Evolutionary conservation across 2,797 vertebrate species (phyloP).

Genomic region (Calcarius lapponicus): DNA sequence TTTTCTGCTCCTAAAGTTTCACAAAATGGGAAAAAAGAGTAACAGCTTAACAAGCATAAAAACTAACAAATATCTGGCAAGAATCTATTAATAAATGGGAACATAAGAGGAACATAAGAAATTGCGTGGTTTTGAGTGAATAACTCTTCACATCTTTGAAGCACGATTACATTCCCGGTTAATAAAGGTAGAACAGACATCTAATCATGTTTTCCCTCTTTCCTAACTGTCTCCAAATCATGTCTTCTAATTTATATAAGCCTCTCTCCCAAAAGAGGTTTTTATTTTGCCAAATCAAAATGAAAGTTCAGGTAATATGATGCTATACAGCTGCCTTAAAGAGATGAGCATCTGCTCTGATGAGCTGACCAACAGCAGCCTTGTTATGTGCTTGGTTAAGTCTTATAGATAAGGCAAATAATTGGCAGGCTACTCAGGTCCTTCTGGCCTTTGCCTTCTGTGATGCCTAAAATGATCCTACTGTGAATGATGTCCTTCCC

Average conservation of each 20-base stretch:
- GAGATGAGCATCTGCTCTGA: background rate
- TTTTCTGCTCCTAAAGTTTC: background rate
- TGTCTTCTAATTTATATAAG: background rate
- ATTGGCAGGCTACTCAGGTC: background rate
- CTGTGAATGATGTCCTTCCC: background rate
- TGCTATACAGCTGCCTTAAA: background rate
- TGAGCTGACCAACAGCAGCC: background rate
- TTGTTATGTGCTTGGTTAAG: background rate
- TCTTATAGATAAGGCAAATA: background rate
- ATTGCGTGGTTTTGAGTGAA: background rate
- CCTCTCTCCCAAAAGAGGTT: background rate
- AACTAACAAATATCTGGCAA: background rate
- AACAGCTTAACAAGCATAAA: background rate
- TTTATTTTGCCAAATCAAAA: background rate
- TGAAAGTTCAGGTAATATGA: background rate
- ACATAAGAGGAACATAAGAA: background rate
- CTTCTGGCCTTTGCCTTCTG: background rate
- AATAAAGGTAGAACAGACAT: background rate
- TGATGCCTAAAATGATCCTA: background rate
- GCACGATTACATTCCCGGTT: background rate
- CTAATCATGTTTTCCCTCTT: background rate
- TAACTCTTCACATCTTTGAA: background rate
- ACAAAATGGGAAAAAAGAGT: background rate
- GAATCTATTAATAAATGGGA: background rate
- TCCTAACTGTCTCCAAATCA: fast-evolving